Conservation (phyloP, 2,113 vertebrate species). For the Bombycilla garrulus region DNA sequence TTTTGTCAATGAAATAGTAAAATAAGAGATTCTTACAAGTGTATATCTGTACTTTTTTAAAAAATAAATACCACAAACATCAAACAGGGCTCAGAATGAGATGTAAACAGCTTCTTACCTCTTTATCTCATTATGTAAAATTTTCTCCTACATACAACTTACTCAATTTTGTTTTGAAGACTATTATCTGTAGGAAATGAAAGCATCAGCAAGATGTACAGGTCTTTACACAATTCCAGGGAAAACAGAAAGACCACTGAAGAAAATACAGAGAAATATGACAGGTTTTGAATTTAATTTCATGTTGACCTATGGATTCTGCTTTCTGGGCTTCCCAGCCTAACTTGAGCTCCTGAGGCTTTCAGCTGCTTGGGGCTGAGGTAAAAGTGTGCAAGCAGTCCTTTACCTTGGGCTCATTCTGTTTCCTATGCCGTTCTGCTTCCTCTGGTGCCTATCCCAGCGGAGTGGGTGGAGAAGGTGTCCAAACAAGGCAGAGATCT, state of each 20-base stretch:
- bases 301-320: background rate
- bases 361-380: background rate
- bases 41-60: background rate
- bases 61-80: background rate
- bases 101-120: background rate
- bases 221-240: background rate
- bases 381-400: background rate
- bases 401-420: background rate
- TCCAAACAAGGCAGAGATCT: background rate
- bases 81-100: background rate
- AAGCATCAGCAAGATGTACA: background rate
- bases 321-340: background rate
- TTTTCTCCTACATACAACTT: background rate
- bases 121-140: background rate
- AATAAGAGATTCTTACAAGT: background rate
- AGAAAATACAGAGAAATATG: background rate
- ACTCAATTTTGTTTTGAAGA: background rate
- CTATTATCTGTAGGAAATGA: background rate
- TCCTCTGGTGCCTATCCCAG: background rate
- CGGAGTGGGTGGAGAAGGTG: accelerated
- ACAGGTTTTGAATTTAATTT: background rate
- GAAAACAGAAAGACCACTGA: background rate
- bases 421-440: background rate
- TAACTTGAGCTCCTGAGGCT: background rate
- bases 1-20: background rate